These are phyloP conservation scores for Heliconius erato DNA, from an alignment of 2,888 invertebrate species.

Conservation along the genomic window DNA sequence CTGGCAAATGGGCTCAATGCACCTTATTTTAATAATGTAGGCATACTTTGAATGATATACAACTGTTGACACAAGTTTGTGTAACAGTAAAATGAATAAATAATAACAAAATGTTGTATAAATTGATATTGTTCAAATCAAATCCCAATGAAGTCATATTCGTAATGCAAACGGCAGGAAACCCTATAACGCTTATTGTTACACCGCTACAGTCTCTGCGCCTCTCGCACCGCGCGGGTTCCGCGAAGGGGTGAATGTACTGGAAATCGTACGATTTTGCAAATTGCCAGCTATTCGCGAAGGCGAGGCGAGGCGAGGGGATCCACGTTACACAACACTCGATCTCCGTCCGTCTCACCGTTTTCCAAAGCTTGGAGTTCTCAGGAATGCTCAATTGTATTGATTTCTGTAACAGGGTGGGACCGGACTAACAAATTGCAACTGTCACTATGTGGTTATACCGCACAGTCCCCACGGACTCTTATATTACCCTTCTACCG, in stretches of 20 bases:
- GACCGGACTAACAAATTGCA: slow-evolving; percentile 45
- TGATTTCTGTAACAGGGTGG: slow-evolving; percentile 49
- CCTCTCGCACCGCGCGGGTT: slow-evolving; percentile 4
- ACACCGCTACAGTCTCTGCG: not conserved
- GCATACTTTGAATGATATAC: too few species aligned
- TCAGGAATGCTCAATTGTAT: slow-evolving; percentile 48
- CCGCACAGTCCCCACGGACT: slow-evolving; percentile 27
- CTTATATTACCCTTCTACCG: not conserved
- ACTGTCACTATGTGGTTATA: slow-evolving; percentile 47
- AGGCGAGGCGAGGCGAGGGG: slow-evolving; percentile 20
- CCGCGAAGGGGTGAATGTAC: slow-evolving; percentile 39
- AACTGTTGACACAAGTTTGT: too few species aligned
- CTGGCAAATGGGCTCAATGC: not conserved
- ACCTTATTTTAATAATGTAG: not conserved
- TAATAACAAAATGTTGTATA: too few species aligned
- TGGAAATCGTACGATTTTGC: slow-evolving; percentile 45
- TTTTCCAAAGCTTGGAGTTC: slow-evolving; percentile 38
- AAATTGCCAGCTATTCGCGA: slow-evolving; percentile 45
- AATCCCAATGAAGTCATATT: slow-evolving; percentile 14
- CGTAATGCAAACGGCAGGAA: slow-evolving; percentile 13
- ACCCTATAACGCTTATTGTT: slow-evolving; percentile 20
- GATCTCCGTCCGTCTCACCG: slow-evolving; percentile 37
- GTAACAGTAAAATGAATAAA: too few species aligned
- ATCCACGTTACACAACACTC: slow-evolving; percentile 42
- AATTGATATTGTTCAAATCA: too few species aligned